Base-by-base conservation (phyloP, 2,888 invertebrate genomes). In the Arenicola marina region DNA sequence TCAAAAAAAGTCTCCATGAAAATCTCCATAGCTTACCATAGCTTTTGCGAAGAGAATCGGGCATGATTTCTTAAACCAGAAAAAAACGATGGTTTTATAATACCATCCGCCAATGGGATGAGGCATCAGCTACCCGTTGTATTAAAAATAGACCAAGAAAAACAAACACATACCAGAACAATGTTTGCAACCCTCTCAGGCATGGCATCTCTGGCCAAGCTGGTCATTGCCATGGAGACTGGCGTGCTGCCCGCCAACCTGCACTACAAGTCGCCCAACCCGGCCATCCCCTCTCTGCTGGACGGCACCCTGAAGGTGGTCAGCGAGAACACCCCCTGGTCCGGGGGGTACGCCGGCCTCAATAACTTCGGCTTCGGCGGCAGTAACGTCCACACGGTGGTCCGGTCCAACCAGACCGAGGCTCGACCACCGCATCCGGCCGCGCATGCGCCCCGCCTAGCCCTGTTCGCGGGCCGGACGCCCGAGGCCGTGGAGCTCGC, bases 351-450 rank as follows among this genome's bases (percentile, higher is more conserved):
- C 63, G 89, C 92, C 60, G 95, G 91, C 21, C 83, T 98, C 28
- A 98, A 96, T 85, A 95, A 94, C 7, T 97, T 97, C 83, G 97
- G 97, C 31, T 97, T 96, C 84, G 96, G 97, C 65, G 97, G 97
- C 62, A 79, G 75, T 2, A 78, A 76, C 70, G 76, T 74, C 28
- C 79, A 79, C 69, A 69, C 70, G 4, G 63, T 80, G 18, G 57
- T 80, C 7, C 4, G 33, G 24, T 33, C 38, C 4, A 11, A 21
- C 4, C 43, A 33, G 29, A 64, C 70, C 78, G 68, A 69, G 24
- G 56, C 62, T 60, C 26, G n/a, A 4, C 4, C n/a, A 28, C 7
- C 26, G 15, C 53, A 59, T 15, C 24, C 54, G 21, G 59, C 53
- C 4, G 4, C 38, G 4, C 18, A 7, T 7, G 29, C 7, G 4